Conservation (phyloP, 2,888 invertebrate genomes). For the Protodeltote pygarga region DNA sequence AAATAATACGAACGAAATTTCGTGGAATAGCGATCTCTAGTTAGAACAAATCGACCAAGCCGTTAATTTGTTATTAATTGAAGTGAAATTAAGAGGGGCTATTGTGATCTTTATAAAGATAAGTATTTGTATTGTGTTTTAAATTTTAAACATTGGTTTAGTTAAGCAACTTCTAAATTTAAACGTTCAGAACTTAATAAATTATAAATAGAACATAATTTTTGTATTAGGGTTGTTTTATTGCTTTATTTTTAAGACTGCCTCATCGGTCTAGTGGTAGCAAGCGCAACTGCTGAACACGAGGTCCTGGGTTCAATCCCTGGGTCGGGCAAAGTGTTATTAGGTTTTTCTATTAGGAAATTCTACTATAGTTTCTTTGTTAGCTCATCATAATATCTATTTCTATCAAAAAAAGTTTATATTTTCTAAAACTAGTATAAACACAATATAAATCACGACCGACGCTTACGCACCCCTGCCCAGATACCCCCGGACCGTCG, state of each 20-base stretch:
- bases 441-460: slow-evolving; percentile 17
- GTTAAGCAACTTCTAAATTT: too few relatives aligned
- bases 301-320: too few relatives aligned
- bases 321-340: too few relatives aligned
- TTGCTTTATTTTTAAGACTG: too few relatives aligned
- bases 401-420: background rate
- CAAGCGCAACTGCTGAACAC: too few relatives aligned
- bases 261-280: too few relatives aligned
- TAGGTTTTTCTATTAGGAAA: too few relatives aligned
- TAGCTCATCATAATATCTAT: too few relatives aligned
- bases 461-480: slow-evolving; percentile 41
- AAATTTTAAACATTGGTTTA: background rate
- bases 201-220: too few relatives aligned
- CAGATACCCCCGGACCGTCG: slow-evolving; percentile 56
- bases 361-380: too few relatives aligned
- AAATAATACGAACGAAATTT: background rate
- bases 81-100: slow-evolving; percentile 1
- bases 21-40: background rate
- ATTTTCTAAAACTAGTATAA: background rate
- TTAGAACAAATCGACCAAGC: background rate
- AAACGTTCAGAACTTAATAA: too few relatives aligned
- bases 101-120: slow-evolving; percentile 1
- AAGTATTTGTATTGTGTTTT: background rate
- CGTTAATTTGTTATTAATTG: slow-evolving; percentile 23
- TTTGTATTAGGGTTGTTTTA: too few relatives aligned